phyloP scores from a whole-genome alignment of 2,888 invertebrate genomes.

The Laspeyria flexula region DNA sequence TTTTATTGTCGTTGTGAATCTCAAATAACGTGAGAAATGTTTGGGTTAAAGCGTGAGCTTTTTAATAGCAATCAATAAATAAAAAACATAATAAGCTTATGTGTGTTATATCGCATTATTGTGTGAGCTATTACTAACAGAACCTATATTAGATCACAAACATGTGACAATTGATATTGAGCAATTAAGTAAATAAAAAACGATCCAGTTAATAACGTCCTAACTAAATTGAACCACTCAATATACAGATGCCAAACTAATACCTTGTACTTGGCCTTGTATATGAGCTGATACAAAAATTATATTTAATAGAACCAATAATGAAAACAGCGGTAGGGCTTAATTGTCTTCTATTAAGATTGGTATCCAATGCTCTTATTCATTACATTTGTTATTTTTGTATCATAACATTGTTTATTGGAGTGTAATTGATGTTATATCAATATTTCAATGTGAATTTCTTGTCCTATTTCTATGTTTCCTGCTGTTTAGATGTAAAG shows the following conservation, averaged over 20 bases:
- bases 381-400: constrained; percentile 4
- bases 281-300: constrained; percentile 22
- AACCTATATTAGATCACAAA: no score
- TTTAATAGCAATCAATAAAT: no score
- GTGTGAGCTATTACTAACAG: no score
- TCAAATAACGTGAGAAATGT: no score
- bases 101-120: no score
- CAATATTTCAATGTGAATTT: neutral
- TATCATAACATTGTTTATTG: neutral
- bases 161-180: no score
- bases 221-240: constrained; percentile 5
- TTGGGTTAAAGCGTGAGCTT: no score
- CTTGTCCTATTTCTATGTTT: neutral
- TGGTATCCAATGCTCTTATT: constrained; percentile 13
- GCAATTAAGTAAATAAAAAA: no score
- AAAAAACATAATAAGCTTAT: no score
- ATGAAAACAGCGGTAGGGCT: constrained; percentile 40
- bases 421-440: neutral
- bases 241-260: neutral
- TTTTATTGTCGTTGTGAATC: no score
- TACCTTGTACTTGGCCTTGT: constrained; percentile 11
- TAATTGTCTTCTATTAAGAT: constrained; percentile 38
- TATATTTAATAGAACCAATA: constrained; percentile 32
- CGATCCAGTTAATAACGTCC: neutral
- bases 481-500: neutral